Conservation (phyloP, 2,113 vertebrate species). For the Tetrax tetrax region DNA sequence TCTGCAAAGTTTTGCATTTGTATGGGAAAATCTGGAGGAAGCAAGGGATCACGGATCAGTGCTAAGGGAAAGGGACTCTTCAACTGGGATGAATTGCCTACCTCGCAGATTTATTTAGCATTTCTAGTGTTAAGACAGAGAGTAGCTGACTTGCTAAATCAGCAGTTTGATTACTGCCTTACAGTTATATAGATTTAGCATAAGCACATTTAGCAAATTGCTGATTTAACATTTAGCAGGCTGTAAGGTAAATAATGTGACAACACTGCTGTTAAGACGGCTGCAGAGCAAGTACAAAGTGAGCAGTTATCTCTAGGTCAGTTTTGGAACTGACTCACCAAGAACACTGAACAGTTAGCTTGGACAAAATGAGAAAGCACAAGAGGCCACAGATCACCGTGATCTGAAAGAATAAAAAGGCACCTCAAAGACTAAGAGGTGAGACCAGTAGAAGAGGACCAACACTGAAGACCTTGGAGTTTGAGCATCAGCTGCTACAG, state of each 20-base stretch:
- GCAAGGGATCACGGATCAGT: background rate
- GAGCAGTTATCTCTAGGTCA: background rate
- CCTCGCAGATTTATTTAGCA: background rate
- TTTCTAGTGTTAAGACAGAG: background rate
- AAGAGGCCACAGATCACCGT: background rate
- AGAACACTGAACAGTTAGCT: background rate
- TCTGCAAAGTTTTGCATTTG: background rate
- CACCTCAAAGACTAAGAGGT: background rate
- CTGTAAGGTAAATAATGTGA: background rate
- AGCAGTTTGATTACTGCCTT: background rate
- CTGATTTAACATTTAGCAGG: background rate
- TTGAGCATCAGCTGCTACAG: accelerated
- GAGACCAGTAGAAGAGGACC: background rate
- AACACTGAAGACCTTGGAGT: background rate
- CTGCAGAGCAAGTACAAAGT: background rate
- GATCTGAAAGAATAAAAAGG: background rate
- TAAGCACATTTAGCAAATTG: background rate
- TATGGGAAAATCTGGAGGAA: background rate
- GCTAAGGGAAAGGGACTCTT: background rate
- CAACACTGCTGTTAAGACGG: background rate
- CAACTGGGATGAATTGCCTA: background rate
- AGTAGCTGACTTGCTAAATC: background rate
- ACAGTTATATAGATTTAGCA: background rate
- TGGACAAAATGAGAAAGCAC: background rate
- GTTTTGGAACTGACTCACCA: background rate